Base-by-base conservation (phyloP, 2,113 vertebrate species). In the Leptocoma aspasia region DNA sequence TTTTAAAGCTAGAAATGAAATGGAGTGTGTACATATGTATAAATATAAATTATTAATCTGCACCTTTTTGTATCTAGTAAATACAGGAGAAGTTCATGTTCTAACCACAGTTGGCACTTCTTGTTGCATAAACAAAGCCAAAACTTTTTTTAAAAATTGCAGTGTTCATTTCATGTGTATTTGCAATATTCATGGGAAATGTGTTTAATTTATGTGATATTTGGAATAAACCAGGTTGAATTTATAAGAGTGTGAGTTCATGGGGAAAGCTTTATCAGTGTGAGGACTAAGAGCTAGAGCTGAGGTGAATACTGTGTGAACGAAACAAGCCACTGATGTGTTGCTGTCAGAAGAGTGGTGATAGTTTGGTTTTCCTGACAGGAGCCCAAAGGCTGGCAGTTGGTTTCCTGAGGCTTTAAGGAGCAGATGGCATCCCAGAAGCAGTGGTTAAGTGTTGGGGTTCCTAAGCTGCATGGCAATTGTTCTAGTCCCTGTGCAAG, bases 191-290 rank as follows among this genome's bases (percentile, higher is more conserved):
- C 91, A 92, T 92, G 95, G 96, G 70, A 97, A 97, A 92, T 96
- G 88, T 95, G 96, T 92, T 87, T 97, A 97, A 97, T 95, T 97
- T 97, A 95, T 96, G 96, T 97, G 96, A 96, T 95, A 96, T 96
- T 97, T 97, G 95, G 91, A 97, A 92, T 97, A 97, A 97, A 97
- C 96, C 90, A 87, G 83, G 86, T 94, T 86, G 96, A 97, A 95
- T 95, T 95, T 95, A 97, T 59, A 71, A 71, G 39, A 86, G 64
- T 18, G 72, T 57, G 86, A 78, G 69, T 92, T 93, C 20, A 26
- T 77, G 86, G 76, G 60, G 28, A 60, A 54, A 44, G 27, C 30
- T 77, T 86, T 49, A 50, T 86, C 2, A 0, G 23, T 41, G 1
- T 14, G 39, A 78, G 60, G 31, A 28, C 37, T 33, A 15, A 37